A percentile compares a stretch with the other conserved stretches of the same genome.
Evolutionary conservation across 2,113 vertebrate genomes (phyloP).

Genomic region (Cheirogaleus medius): DNA sequence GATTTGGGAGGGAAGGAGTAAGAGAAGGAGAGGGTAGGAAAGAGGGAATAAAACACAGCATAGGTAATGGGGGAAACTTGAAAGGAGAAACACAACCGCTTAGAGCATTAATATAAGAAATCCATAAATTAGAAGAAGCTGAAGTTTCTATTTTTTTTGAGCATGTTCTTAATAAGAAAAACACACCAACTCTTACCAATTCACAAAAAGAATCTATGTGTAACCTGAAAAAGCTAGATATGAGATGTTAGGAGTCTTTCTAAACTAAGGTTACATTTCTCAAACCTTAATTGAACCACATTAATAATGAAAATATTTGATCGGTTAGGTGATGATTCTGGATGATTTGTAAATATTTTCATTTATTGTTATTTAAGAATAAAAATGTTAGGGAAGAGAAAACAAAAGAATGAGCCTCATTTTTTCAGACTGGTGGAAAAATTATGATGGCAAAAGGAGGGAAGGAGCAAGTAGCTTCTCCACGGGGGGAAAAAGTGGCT

Average conservation of each 20-base stretch:
- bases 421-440: neutral
- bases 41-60: neutral
- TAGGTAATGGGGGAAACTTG: neutral
- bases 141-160: slow-evolving; percentile 21
- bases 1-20: neutral
- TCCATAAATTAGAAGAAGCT: neutral
- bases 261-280: slow-evolving; percentile 18
- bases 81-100: neutral
- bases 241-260: neutral
- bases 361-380: slow-evolving; percentile 28
- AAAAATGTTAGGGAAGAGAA: neutral
- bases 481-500: neutral
- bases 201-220: slow-evolving; percentile 9
- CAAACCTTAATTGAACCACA: neutral
- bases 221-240: neutral
- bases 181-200: neutral
- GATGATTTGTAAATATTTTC: slow-evolving; percentile 3
- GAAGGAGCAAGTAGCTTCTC: neutral
- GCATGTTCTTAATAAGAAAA: slow-evolving; percentile 8
- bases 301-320: slow-evolving; percentile 40
- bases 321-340: neutral
- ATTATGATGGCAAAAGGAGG: neutral
- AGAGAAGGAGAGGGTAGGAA: neutral
- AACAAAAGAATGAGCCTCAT: neutral
- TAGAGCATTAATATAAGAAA: slow-evolving; percentile 16